Evolutionary conservation across 2,797 vertebrate species (phyloP).

Genomic region (Anolis apletophallus): DNA sequence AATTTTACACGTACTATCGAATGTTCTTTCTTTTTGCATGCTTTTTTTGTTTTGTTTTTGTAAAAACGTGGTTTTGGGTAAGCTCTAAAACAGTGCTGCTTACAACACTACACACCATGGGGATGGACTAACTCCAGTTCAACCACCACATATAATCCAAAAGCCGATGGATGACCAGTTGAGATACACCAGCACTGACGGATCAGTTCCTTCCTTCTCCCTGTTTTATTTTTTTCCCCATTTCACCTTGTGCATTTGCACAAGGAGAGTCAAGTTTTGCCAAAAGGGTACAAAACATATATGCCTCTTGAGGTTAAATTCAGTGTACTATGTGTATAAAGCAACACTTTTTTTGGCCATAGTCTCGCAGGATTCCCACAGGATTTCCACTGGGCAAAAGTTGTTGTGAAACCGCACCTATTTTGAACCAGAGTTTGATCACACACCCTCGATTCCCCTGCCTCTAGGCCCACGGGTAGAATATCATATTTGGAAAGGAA

Average conservation of each 20-base stretch:
- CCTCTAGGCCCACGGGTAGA: conserved; percentile 92
- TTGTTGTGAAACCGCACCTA: conserved; percentile 78
- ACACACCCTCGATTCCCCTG: conserved; percentile 83
- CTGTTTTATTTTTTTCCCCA: not conserved
- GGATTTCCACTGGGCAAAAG: conserved; percentile 79
- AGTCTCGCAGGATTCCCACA: conserved; percentile 80
- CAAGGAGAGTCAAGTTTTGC: conserved; percentile 80
- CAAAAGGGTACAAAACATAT: conserved; percentile 81
- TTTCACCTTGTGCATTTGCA: conserved; percentile 75
- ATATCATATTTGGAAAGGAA: conserved; percentile 91
- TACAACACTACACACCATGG: conserved; percentile 78
- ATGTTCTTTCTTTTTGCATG: conserved; percentile 83
- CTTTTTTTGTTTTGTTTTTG: conserved; percentile 64
- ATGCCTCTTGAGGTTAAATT: conserved; percentile 85
- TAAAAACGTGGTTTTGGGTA: conserved; percentile 73
- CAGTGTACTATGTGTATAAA: conserved; percentile 79
- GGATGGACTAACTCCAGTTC: conserved; percentile 75
- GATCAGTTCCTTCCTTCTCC: conserved; percentile 57
- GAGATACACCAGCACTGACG: conserved; percentile 72
- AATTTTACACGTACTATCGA: conserved; percentile 81
- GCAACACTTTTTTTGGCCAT: conserved; percentile 83
- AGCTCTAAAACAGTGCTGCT: conserved; percentile 79
- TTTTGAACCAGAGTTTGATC: conserved; percentile 76
- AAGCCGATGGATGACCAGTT: conserved; percentile 77
- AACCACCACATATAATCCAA: conserved; percentile 80